Conservation (phyloP, 1,140 invertebrate species). For the Lycorma delicatula region DNA sequence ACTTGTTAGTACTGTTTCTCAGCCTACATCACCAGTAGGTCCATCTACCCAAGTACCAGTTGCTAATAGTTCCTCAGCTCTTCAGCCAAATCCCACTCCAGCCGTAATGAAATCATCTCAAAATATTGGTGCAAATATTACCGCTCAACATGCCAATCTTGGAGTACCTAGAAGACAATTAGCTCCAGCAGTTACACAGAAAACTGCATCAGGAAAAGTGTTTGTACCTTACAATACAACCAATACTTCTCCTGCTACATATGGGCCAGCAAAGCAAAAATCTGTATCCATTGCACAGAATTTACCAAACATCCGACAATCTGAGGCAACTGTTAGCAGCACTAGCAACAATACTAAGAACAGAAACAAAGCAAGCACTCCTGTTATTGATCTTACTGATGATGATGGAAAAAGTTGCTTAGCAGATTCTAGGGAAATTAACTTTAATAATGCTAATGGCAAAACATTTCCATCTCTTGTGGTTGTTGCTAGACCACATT, state of each 20-base stretch:
- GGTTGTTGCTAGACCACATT: slow-evolving; percentile 65
- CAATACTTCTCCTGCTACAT: not conserved
- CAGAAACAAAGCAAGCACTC: not conserved
- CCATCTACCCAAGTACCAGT: no score
- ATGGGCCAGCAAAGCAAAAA: not conserved
- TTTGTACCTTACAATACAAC: not conserved
- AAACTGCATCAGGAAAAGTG: not conserved
- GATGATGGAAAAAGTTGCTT: slow-evolving; percentile 42
- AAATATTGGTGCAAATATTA: not conserved
- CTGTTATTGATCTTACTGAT: slow-evolving; percentile 29
- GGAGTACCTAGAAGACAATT: no score
- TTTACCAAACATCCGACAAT: not conserved
- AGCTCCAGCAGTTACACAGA: not conserved
- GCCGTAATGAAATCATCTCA: not conserved
- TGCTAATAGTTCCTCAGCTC: not conserved
- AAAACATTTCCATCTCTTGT: slow-evolving; percentile 77
- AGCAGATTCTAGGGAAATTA: slow-evolving; percentile 58
- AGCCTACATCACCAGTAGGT: not conserved
- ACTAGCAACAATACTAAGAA: not conserved
- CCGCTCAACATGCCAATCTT: not conserved
- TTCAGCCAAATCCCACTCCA: not conserved
- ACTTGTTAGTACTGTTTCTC: not conserved
- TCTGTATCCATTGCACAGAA: not conserved
- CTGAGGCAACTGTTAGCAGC: not conserved
- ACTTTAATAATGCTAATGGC: slow-evolving; percentile 55